A percentile compares a stretch with the other conserved stretches of the same genome.
Evolutionary conservation across 92 coral and sea anemone species (phyloP).

Genomic region (Palythoa caribaeorum): DNA sequence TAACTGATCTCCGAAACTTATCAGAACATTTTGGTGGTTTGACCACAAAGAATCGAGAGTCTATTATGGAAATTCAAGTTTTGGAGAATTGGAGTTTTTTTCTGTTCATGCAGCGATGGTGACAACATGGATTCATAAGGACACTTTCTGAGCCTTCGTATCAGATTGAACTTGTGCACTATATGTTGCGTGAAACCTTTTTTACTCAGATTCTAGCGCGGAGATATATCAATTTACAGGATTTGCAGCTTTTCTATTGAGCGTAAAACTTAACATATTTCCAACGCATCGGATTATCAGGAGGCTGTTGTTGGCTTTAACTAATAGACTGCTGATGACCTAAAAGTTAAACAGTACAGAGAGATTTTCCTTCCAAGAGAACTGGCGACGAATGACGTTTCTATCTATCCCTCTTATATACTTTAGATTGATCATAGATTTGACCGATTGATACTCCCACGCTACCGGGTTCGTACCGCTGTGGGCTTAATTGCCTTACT

Average conservation of each 20-base stretch:
- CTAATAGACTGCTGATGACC: not conserved
- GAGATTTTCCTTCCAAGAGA: not conserved
- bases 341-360: not conserved
- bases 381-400: not conserved
- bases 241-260: constrained; percentile 25
- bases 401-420: not conserved
- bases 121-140: not conserved
- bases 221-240: constrained; percentile 12
- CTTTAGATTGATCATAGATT: not conserved
- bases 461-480: too few relatives aligned
- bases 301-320: constrained; percentile 13
- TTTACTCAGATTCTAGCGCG: constrained; percentile 16
- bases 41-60: not conserved
- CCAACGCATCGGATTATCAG: constrained; percentile 16
- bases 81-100: constrained; percentile 7
- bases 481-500: too few relatives aligned
- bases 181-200: constrained; percentile 10
- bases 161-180: not conserved
- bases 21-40: not conserved
- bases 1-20: not conserved
- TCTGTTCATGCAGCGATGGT: constrained; percentile 18
- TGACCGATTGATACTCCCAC: not conserved
- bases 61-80: not conserved
- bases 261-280: constrained; percentile 1
- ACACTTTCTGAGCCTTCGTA: not conserved